Evolutionary conservation across 2,113 vertebrate genomes (phyloP), one percentile per base, ranked within the genome.

Genomic region (Forbesichthys agassizii): DNA sequence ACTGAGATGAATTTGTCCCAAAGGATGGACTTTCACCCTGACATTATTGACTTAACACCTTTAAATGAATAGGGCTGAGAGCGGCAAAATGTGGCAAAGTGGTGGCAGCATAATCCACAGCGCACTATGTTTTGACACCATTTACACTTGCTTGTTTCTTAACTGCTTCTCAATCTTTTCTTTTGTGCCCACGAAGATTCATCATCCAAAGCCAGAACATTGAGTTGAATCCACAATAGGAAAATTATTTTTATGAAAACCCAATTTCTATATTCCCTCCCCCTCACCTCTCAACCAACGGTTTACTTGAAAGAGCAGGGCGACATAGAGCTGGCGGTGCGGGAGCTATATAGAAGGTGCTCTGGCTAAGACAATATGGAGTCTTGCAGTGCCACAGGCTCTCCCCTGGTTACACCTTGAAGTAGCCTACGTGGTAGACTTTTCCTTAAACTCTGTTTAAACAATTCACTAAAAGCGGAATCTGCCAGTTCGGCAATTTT

Each of bases 181-280:
- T 87, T 90, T 88, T 91, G 86, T 88, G 80, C 86, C 80, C 82
- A 69, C 79, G 78, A 91, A 93, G 91, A 91, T 93, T 91, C 90
- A 92, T 93, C 92, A 92, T 86, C 88, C 78, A 86, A 88, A 89
- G 80, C 84, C 83, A 90, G 87, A 92, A 91, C 90, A 91, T 91
- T 93, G 90, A 84, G 86, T 89, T 86, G 90, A 92, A 91, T 91
- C 88, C 91, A 89, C 88, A 91, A 90, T 89, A 90, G 89, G 88
- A 91, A 91, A 90, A 92, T 91, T 88, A 91, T 91, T 93, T 91
- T 85, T 84, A 70, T 78, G 83, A 91, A 89, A 88, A 84, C 80
- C 84, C 10, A 58, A 58, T 18, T 18, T 10, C 11, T 52, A 13
- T 51, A 52, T 13, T 73, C 71, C 67, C 9, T 18, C 64, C 59